Conservation (phyloP, 2,888 invertebrate species). For the Plebejus anna region DNA sequence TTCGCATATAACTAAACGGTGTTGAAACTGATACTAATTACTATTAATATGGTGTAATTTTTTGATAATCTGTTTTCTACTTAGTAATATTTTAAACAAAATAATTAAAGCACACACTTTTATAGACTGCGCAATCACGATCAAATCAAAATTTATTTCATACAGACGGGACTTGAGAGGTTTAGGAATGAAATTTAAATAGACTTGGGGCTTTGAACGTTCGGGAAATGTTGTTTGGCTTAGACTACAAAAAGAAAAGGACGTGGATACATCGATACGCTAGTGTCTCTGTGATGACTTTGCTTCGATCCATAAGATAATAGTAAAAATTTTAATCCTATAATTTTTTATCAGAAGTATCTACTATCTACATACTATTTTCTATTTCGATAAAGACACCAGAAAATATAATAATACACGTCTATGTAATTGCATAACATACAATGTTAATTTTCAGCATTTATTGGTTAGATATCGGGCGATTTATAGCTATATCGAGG, state of each 20-base stretch:
- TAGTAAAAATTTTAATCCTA: background rate
- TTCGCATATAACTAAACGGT: no score
- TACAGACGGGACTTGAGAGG: constrained; percentile 42
- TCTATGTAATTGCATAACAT: no score
- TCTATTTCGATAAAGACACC: no score
- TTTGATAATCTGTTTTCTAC: background rate
- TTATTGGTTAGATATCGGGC: no score
- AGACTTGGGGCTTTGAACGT: constrained; percentile 54
- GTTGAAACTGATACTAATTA: no score
- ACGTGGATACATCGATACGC: constrained; percentile 31
- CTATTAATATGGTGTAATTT: background rate
- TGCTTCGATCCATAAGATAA: background rate
- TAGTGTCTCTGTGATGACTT: background rate
- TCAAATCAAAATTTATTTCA: background rate
- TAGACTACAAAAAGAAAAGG: constrained; percentile 62
- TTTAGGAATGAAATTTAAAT: constrained; percentile 66
- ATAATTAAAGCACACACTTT: background rate
- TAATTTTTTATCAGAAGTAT: no score
- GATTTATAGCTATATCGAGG: no score
- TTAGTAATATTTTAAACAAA: no score
- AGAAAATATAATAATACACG: no score
- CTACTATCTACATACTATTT: no score
- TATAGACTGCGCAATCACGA: background rate
- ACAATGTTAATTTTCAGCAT: no score
- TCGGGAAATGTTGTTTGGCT: constrained; percentile 53